Conservation (phyloP, 37 sponge, comb jelly and placozoan genomes). For the Spongilla lacustris region DNA sequence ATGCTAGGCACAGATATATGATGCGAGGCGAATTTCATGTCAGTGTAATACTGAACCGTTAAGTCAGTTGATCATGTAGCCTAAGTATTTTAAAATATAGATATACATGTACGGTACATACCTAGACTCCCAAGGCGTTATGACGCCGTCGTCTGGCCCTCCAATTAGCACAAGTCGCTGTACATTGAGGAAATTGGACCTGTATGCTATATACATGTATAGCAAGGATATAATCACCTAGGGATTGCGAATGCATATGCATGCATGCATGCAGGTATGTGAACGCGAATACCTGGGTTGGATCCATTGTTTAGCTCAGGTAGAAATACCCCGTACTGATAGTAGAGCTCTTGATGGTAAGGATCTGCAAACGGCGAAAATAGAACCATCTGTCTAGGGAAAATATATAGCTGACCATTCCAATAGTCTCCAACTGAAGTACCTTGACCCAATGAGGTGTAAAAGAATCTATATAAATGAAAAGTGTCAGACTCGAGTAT, state of each 20-base stretch:
- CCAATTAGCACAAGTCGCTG: slow-evolving; percentile 83
- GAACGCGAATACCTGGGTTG: slow-evolving; percentile 20
- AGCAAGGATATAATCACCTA: too few species aligned
- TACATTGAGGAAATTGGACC: slow-evolving; percentile 65
- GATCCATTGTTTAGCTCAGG: slow-evolving; percentile 41
- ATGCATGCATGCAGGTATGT: too few species aligned
- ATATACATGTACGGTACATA: too few species aligned
- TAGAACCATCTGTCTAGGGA: not conserved
- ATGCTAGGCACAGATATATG: too few species aligned
- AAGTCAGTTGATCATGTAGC: too few species aligned
- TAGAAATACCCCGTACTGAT: slow-evolving; percentile 52
- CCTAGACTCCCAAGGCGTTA: slow-evolving; percentile 98
- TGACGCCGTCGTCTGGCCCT: slow-evolving; percentile 95
- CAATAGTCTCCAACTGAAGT: slow-evolving; percentile 73
- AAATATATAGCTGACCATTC: slow-evolving; percentile 58
- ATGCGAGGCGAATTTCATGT: too few species aligned
- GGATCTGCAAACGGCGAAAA: slow-evolving; percentile 54
- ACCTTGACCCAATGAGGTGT: slow-evolving; percentile 51
- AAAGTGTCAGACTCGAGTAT: not conserved
- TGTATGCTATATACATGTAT: slow-evolving; percentile 30
- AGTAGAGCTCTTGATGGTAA: slow-evolving; percentile 50
- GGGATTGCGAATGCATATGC: too few species aligned
- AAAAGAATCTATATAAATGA: slow-evolving; percentile 53
- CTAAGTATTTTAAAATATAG: too few species aligned
- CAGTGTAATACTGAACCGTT: too few species aligned